A percentile compares a stretch with the other conserved stretches of the same genome.
Conservation (phyloP, 2,113 vertebrate genomes). For the Capreolus pygargus region DNA sequence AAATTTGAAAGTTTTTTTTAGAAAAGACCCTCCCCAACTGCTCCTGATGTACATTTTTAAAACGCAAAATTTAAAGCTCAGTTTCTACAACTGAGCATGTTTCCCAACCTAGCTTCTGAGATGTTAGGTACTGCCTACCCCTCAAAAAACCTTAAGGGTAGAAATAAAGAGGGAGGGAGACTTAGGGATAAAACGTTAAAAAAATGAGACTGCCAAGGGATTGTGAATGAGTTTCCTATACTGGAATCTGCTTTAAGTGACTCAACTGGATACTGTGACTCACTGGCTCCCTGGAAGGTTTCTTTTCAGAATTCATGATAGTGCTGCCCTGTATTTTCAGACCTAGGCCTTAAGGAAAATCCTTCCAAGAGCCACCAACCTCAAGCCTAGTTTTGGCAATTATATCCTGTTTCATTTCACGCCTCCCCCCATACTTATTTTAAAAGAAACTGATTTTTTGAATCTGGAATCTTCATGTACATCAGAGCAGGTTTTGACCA, state of each 20-base stretch:
- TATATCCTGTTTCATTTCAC: neutral
- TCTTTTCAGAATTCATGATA: conserved; percentile 54
- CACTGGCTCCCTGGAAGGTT: conserved; percentile 55
- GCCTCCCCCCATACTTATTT: conserved; percentile 37
- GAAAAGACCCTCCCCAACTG: conserved; percentile 67
- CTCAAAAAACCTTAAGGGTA: conserved; percentile 48
- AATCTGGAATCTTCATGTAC: conserved; percentile 72
- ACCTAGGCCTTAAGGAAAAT: conserved; percentile 50
- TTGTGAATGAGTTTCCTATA: conserved; percentile 44
- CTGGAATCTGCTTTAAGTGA: conserved; percentile 61
- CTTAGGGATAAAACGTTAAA: neutral
- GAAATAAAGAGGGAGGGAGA: neutral
- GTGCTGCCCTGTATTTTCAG: conserved; percentile 59
- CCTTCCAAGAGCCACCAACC: conserved; percentile 48
- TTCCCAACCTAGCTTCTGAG: conserved; percentile 59
- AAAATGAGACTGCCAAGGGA: conserved; percentile 35
- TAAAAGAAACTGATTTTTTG: conserved; percentile 53
- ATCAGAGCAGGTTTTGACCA: conserved; percentile 72
- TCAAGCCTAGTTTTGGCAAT: conserved; percentile 68
- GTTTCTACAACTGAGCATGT: conserved; percentile 39
- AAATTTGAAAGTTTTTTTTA: conserved; percentile 61
- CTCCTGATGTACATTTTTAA: conserved; percentile 62
- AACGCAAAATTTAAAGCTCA: conserved; percentile 70
- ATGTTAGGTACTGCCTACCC: conserved; percentile 39
- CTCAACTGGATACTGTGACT: conserved; percentile 60